Percentiles rank a stretch among this genome's conserved stretches.
phyloP scores from a whole-genome alignment of 2,888 invertebrate genomes.

The Agrotis segetum region DNA sequence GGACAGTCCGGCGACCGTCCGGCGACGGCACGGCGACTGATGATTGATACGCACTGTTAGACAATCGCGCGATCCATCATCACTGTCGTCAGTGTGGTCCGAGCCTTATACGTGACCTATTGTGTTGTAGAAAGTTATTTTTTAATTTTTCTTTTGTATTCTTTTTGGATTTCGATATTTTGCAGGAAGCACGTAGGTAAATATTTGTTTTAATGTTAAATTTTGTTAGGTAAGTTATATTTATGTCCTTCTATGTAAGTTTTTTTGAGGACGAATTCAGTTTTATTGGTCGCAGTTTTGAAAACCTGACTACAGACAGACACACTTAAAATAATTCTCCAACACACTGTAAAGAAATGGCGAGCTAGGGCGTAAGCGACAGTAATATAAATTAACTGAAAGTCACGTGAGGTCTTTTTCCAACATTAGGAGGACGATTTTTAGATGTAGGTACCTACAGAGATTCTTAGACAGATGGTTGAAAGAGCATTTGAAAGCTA shows the following conservation, averaged over 20 bases:
- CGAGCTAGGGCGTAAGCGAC: no score
- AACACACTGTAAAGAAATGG: no score
- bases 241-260: neutral
- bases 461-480: no score
- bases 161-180: slow-evolving; percentile 19
- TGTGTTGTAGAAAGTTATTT: slow-evolving; percentile 61
- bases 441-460: no score
- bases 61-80: slow-evolving; percentile 80
- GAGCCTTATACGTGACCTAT: slow-evolving; percentile 67
- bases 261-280: neutral
- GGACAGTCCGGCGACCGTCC: slow-evolving; percentile 65
- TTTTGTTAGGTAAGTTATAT: neutral
- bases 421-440: no score
- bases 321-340: neutral
- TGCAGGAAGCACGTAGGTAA: slow-evolving; percentile 11
- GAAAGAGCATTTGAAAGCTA: neutral
- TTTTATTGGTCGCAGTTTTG: neutral
- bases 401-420: no score
- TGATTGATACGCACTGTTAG: slow-evolving; percentile 76
- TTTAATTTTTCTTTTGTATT: slow-evolving; percentile 32
- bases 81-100: slow-evolving; percentile 72
- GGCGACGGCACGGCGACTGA: slow-evolving; percentile 69
- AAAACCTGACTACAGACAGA: neutral
- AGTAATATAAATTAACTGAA: no score
- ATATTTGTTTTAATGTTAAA: neutral